Conservation (phyloP, 2,113 vertebrate species). For the Boulengeromyrus knoepffleri region DNA sequence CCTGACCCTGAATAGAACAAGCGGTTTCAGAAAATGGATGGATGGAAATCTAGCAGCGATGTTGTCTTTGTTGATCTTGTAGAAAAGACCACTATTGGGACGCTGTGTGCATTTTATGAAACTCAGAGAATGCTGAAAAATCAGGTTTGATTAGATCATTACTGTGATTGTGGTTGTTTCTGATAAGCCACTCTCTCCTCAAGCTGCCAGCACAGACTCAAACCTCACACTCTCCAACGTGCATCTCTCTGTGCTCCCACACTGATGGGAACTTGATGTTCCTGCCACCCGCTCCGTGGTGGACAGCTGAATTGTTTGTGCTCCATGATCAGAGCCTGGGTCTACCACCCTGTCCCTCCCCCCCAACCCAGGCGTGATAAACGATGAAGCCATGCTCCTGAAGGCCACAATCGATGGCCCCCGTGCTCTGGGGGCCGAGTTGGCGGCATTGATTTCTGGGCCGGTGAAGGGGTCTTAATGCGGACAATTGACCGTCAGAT, state of each 20-base stretch:
- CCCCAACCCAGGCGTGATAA: background rate
- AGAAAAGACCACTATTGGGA: background rate
- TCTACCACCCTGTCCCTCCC: background rate
- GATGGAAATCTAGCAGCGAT: background rate
- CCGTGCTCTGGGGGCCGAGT: no score
- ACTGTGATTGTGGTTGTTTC: background rate
- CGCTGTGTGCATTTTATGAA: background rate
- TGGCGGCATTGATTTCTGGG: background rate
- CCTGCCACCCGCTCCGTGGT: background rate
- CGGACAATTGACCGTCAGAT: background rate
- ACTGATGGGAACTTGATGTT: background rate
- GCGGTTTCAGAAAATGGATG: background rate
- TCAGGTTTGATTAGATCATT: background rate
- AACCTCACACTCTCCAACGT: background rate
- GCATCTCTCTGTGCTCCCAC: background rate
- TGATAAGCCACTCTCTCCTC: background rate
- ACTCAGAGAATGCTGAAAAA: background rate
- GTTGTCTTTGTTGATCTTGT: background rate
- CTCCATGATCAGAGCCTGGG: background rate
- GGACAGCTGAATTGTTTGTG: constrained; percentile 3
- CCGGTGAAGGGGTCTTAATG: background rate
- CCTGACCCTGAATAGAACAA: background rate
- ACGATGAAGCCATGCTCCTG: background rate
- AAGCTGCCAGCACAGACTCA: background rate
- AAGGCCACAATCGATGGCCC: background rate